A percentile compares a stretch with the other conserved stretches of the same genome.
Conservation (phyloP, 1,140 invertebrate genomes). For the Alviniconcha marisindica region DNA sequence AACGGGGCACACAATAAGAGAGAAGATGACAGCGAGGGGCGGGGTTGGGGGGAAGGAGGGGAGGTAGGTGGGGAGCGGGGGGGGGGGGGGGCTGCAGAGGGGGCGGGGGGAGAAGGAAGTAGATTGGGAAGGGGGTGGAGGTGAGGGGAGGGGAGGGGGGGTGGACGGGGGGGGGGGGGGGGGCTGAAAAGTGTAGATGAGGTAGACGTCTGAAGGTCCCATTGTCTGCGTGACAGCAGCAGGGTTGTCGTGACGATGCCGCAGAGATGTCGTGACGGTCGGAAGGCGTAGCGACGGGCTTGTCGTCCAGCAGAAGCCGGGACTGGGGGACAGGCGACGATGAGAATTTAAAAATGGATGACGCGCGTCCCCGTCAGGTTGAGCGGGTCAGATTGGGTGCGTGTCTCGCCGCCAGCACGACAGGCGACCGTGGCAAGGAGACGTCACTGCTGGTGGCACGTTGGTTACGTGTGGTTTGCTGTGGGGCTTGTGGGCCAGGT, state of each 20-base stretch:
- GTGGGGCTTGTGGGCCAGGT: too few relatives aligned
- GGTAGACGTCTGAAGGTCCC: not conserved
- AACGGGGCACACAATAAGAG: too few relatives aligned
- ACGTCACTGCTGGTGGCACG: too few relatives aligned
- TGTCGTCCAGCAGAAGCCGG: not conserved
- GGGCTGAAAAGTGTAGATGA: not conserved
- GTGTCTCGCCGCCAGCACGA: not conserved
- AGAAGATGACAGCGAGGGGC: too few relatives aligned
- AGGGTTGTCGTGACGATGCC: not conserved
- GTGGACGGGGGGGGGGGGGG: too few relatives aligned
- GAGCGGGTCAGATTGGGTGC: not conserved
- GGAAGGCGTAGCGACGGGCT: not conserved
- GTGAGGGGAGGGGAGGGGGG: not conserved
- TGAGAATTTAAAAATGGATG: constrained; percentile 40
- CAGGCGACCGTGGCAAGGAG: not conserved
- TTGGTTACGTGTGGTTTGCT: too few relatives aligned
- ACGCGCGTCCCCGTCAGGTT: not conserved
- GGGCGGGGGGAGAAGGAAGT: not conserved
- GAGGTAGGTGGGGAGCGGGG: too few relatives aligned
- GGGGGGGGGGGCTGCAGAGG: not conserved
- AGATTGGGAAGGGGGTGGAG: not conserved
- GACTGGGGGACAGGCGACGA: constrained; percentile 5
- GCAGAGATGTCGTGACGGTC: too few relatives aligned
- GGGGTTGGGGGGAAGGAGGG: too few relatives aligned
- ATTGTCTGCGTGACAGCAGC: not conserved